Base-by-base conservation (phyloP, 1,140 invertebrate genomes). In the Apolygus lucorum region DNA sequence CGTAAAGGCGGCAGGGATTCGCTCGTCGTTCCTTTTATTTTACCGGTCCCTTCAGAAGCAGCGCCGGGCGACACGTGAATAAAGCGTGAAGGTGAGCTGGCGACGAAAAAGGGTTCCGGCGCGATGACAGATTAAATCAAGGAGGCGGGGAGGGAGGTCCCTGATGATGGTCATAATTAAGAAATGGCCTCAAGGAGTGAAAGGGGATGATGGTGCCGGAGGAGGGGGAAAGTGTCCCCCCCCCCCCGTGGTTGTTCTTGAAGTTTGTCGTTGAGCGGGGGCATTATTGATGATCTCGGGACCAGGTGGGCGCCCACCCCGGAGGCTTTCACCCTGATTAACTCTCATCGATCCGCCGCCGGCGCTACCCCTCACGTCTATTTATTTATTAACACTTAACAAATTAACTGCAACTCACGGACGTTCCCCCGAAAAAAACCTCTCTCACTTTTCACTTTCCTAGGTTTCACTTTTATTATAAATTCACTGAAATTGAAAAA, bases 311-410 rank as follows among this genome's bases (percentile, higher is more conserved):
- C 66, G 4, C 22, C 17, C 34, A 49, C 34, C 34, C 34, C 34
- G 8, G 8, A 1, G 66, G 71, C 73, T 68, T 64, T 73, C 49
- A 54, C 59, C 72, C 70, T 73, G 27, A 64, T 64, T 73, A 42
- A 29, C 63, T 69, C 71, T 71, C 25, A 64, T 74, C 72, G 63
- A 71, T 67, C 67, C 52, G 28, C 42, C 69, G 27, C 54, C n/a
- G 62, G 27, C 54, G 28, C 63, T 24, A 70, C 68, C 71, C 74
- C 73, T 17, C 34, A 17, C 34, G 34, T 17, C 27, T 27, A 67
- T 42, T 67, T 67, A 67, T 34, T 42, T 67, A 67, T 67, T 67
- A 62, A 62, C 54, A 25, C 24, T 62, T 62, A 25, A 21, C 24
- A 21, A 62, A 62, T 62, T 62, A 21, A 62, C 24, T 62, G 24